phyloP scores from a whole-genome alignment of 2,797 vertebrate species.

The Myotis findleyi region DNA sequence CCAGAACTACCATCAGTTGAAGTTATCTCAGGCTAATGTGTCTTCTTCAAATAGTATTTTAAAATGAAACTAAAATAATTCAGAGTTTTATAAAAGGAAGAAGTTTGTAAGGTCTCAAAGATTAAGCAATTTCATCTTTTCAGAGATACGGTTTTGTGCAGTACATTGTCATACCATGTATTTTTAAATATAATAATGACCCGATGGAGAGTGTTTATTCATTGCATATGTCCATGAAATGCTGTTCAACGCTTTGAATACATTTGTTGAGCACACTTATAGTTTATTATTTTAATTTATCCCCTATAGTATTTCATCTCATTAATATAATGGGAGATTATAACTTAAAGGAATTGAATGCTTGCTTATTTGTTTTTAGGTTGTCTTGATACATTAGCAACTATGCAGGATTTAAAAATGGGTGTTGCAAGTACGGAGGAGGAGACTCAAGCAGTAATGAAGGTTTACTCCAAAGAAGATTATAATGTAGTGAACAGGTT shows the following conservation, averaged over 20 bases:
- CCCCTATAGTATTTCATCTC: background rate
- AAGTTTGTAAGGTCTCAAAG: background rate
- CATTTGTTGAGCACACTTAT: background rate
- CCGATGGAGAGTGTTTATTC: background rate
- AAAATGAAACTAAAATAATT: conserved; percentile 18
- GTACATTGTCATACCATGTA: background rate
- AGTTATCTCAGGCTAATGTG: background rate
- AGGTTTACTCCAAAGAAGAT: conserved; percentile 99
- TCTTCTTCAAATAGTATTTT: conserved; percentile 1
- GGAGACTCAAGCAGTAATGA: conserved; percentile 99
- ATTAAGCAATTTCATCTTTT: conserved; percentile 1
- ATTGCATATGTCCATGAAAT: background rate
- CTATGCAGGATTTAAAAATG: conserved; percentile 99
- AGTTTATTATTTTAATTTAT: conserved; percentile 46
- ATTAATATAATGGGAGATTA: background rate
- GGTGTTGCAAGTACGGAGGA: conserved; percentile 96
- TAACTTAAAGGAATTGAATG: conserved; percentile 20
- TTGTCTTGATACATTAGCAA: conserved; percentile 97
- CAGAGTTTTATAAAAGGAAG: conserved; percentile 1
- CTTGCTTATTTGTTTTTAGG: conserved; percentile 88
- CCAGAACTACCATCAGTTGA: background rate
- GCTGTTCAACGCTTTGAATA: background rate
- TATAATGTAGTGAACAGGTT: conserved; percentile 99
- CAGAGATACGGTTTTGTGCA: background rate
- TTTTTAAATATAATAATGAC: conserved; percentile 25